Conservation (phyloP, 2,113 vertebrate genomes). For the Rhea pennata region DNA sequence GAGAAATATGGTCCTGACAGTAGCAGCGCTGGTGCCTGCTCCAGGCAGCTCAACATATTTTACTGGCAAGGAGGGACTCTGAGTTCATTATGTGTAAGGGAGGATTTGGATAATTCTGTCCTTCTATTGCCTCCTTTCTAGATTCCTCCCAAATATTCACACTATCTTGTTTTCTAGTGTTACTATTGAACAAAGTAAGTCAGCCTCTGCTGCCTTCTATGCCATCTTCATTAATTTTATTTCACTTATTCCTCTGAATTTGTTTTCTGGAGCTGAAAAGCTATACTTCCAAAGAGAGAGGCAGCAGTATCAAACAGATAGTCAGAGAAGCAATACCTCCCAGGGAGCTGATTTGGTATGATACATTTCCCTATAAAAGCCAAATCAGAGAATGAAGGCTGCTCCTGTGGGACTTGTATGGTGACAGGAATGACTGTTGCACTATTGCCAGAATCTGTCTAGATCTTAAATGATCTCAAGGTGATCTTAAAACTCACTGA, state of each 20-base stretch:
- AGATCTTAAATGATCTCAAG: slow-evolving; percentile 11
- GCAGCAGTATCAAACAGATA: background rate
- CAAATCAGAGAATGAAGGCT: slow-evolving; percentile 26
- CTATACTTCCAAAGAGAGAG: background rate
- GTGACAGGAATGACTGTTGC: slow-evolving; percentile 25
- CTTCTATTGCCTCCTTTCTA: background rate
- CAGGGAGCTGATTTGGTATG: background rate
- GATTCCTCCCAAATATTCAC: background rate
- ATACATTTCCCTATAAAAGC: slow-evolving; percentile 43
- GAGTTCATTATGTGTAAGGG: background rate
- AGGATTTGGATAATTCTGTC: background rate
- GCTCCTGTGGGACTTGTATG: background rate
- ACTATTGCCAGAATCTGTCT: slow-evolving; percentile 12
- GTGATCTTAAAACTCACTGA: background rate
- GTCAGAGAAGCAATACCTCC: background rate
- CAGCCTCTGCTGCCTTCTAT: background rate
- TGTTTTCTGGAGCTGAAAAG: background rate
- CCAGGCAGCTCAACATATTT: background rate
- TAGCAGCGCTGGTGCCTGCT: background rate
- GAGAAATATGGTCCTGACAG: background rate
- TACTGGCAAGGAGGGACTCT: background rate
- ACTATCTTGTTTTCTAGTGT: background rate
- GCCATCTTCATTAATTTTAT: background rate
- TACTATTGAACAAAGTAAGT: background rate
- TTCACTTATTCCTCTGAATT: background rate